Percentiles rank a stretch among this genome's conserved stretches.
Evolutionary conservation across 2,113 vertebrate genomes (phyloP).

Genomic region (Fukomys damarensis): DNA sequence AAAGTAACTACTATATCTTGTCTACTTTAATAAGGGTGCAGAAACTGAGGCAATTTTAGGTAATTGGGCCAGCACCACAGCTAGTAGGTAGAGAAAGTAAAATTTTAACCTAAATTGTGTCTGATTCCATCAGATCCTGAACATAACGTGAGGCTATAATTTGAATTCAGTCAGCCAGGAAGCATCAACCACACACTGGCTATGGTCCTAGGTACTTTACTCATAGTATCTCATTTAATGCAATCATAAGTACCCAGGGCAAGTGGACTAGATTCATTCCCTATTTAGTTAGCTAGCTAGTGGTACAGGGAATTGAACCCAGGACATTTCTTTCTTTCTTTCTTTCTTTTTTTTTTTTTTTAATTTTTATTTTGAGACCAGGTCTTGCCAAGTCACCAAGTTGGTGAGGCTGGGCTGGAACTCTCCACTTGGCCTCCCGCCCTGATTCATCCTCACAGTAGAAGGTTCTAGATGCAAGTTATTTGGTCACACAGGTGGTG

Average conservation of each 20-base stretch:
- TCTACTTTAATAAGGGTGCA: neutral
- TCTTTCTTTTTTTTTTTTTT: no score
- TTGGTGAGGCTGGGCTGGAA: neutral
- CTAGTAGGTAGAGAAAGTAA: neutral
- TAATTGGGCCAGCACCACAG: neutral
- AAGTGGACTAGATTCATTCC: neutral
- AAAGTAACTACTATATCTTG: neutral
- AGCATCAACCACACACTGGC: neutral
- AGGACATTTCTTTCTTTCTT: no score
- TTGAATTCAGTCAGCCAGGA: neutral
- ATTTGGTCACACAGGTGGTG: no score
- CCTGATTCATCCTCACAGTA: neutral
- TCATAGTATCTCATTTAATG: neutral
- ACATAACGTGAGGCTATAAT: neutral
- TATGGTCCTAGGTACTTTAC: neutral
- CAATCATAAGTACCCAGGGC: neutral
- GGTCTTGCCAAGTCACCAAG: neutral
- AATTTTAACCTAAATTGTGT: neutral
- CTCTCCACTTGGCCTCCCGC: neutral
- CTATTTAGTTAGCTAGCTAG: neutral
- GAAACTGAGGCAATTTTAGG: conserved; percentile 16
- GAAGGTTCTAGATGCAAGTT: neutral
- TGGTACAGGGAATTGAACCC: neutral
- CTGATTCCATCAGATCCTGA: neutral
- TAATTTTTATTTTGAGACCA: neutral